Percentiles rank a stretch among this genome's conserved stretches.
These are phyloP conservation scores for Syngnathus floridae DNA, from an alignment of 2,113 vertebrate genomes.

Conservation along the genomic window DNA sequence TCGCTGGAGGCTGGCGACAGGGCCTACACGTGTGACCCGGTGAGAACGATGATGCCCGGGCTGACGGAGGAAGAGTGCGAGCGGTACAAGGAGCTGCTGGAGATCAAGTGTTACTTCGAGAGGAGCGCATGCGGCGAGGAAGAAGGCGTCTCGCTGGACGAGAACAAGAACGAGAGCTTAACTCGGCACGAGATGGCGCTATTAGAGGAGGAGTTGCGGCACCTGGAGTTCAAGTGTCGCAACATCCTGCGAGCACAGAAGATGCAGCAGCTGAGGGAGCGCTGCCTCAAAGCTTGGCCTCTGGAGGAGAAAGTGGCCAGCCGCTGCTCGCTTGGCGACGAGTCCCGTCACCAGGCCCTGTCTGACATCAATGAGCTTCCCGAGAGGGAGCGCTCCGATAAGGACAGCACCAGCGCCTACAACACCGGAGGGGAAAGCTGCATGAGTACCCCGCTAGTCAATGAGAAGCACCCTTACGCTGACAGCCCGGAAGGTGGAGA, in stretches of 20 bases:
- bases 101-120: conserved; percentile 83
- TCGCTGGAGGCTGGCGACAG: conserved; percentile 42
- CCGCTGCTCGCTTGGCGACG: conserved; percentile 36
- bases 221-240: conserved; percentile 88
- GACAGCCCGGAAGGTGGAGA: conserved; percentile 59
- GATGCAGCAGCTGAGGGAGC: conserved; percentile 86
- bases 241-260: conserved; percentile 87
- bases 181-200: conserved; percentile 81
- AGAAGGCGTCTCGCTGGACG: conserved; percentile 67
- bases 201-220: conserved; percentile 84
- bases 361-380: conserved; percentile 87
- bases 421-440: conserved; percentile 88
- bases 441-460: conserved; percentile 79
- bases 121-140: conserved; percentile 62
- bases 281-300: conserved; percentile 86
- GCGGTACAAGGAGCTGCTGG: conserved; percentile 83
- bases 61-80: conserved; percentile 83
- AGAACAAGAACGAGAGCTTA: conserved; percentile 77
- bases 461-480: conserved; percentile 66
- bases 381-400: conserved; percentile 78
- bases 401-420: conserved; percentile 88
- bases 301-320: conserved; percentile 76
- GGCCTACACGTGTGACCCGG: conserved; percentile 33
- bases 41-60: conserved; percentile 74
- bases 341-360: conserved; percentile 70